phyloP scores from a whole-genome alignment of 2,113 vertebrate genomes.

The Forbesichthys papilliferus region DNA sequence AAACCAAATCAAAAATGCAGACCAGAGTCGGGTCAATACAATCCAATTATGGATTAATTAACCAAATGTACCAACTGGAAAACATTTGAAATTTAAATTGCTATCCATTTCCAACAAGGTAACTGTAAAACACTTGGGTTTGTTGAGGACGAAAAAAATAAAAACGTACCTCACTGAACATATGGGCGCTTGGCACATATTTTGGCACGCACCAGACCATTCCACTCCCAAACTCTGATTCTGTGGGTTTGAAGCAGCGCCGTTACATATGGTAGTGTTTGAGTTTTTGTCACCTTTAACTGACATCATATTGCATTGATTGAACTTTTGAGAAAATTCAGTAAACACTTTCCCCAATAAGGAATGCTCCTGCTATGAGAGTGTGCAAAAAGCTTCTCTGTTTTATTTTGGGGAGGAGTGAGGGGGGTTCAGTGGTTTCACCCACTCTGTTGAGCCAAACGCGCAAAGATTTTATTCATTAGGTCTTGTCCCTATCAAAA shows the following conservation, averaged over 20 bases:
- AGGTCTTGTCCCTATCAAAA: neutral
- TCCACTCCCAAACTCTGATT: slow-evolving; percentile 63
- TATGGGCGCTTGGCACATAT: slow-evolving; percentile 68
- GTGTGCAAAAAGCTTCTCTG: slow-evolving; percentile 1
- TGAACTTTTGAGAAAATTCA: slow-evolving; percentile 63
- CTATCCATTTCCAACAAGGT: neutral
- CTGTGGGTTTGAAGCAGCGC: slow-evolving; percentile 60
- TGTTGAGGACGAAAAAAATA: slow-evolving; percentile 40
- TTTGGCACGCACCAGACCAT: slow-evolving; percentile 55
- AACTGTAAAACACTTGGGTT: slow-evolving; percentile 47
- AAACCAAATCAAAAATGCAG: too few species aligned
- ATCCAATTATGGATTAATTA: slow-evolving; percentile 30
- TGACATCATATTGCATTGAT: slow-evolving; percentile 71
- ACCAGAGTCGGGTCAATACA: too few species aligned
- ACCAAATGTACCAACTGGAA: slow-evolving; percentile 13
- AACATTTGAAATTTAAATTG: slow-evolving; percentile 2
- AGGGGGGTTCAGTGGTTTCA: neutral
- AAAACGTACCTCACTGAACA: slow-evolving; percentile 62
- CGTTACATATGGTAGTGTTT: slow-evolving; percentile 73
- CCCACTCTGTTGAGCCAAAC: neutral
- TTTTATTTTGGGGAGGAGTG: neutral
- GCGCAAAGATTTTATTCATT: slow-evolving; percentile 10
- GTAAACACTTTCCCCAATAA: slow-evolving; percentile 63
- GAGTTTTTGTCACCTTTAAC: slow-evolving; percentile 81
- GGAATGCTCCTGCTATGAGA: slow-evolving; percentile 16